Evolutionary conservation across 2,113 vertebrate genomes (phyloP), one percentile per base, ranked within the genome.

Genomic region (Pelecanus crispus): DNA sequence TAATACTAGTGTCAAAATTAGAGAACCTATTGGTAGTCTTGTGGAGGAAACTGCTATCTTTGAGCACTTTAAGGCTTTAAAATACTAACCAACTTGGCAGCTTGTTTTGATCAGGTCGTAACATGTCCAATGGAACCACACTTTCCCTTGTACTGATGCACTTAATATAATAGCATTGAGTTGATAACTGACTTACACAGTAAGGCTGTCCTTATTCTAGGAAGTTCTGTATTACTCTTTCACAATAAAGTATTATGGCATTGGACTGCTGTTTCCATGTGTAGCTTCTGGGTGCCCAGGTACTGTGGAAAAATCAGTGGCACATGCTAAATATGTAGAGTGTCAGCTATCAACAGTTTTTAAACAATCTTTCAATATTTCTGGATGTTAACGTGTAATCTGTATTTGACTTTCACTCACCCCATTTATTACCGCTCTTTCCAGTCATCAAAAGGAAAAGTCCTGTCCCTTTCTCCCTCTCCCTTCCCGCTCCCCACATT

Each of bases 41-140:
- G 93, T 95, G 97, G 87, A 98, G 93, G 97, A 97, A 97, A 97
- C 94, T 95, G 97, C 96, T 96, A 90, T 95, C 89, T 97, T 97
- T 94, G 94, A 97, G 97, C 97, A 97, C 97, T 97, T 97, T 97
- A 97, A 98, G 94, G 97, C 93, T 97, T 97, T 97, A 95, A 95
- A 98, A 95, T 95, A 95, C 80, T 96, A 97, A 95, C 94, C 88
- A 92, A 94, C 92, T 94, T 95, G 96, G 97, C 96, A 97, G 94
- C 96, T 98, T 97, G 89, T 97, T 97, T 91, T 83, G 97, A 71
- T 93, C 21, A 91, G 96, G 97, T 98, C 81, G 67, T 97, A 90
- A 85, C 19, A 91, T 89, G 97, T 97, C 88, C 95, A 80, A 66
- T 55, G 90, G 95, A 97, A 95, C 91, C 96, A 97, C 97, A 86